These are phyloP conservation scores for Euplexia lucipara DNA, from an alignment of 2,888 invertebrate genomes.

Conservation along the genomic window DNA sequence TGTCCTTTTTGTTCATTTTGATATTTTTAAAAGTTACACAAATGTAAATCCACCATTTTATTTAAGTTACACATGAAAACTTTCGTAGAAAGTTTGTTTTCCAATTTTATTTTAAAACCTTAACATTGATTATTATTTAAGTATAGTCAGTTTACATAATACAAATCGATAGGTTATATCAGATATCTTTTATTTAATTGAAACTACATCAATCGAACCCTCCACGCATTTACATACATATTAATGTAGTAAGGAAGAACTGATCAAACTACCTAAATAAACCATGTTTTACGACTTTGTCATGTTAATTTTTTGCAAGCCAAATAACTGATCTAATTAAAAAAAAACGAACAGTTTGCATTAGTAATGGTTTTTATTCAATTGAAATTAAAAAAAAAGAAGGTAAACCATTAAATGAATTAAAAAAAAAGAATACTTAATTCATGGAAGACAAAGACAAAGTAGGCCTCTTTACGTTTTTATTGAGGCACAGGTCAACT, in stretches of 20 bases:
- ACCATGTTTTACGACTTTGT: conserved; percentile 69
- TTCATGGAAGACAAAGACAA: conserved; percentile 7
- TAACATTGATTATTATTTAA: too few species aligned
- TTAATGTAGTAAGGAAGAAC: conserved; percentile 70
- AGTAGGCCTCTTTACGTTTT: not conserved
- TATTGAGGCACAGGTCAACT: conserved; percentile 10
- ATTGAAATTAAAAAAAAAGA: not conserved
- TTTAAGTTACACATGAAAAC: too few species aligned
- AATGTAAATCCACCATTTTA: too few species aligned
- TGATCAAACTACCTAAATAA: conserved; percentile 68
- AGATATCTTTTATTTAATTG: too few species aligned
- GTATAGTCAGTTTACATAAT: too few species aligned
- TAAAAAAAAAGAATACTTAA: conserved; percentile 2
- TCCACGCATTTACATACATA: conserved; percentile 72
- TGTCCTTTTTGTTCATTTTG: conserved; percentile 51
- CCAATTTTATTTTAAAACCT: too few species aligned
- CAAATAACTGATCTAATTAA: conserved; percentile 40
- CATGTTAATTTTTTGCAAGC: conserved; percentile 65
- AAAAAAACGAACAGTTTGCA: conserved; percentile 45
- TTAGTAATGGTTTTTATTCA: not conserved
- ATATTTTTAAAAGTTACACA: conserved; percentile 18
- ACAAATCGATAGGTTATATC: too few species aligned
- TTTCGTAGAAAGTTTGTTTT: not conserved
- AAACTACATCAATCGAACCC: too few species aligned
- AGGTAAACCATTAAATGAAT: too few species aligned